Evolutionary conservation across 1,140 invertebrate genomes (phyloP), one percentile per base, ranked within the genome.

Genomic region (Pararge aegeria): DNA sequence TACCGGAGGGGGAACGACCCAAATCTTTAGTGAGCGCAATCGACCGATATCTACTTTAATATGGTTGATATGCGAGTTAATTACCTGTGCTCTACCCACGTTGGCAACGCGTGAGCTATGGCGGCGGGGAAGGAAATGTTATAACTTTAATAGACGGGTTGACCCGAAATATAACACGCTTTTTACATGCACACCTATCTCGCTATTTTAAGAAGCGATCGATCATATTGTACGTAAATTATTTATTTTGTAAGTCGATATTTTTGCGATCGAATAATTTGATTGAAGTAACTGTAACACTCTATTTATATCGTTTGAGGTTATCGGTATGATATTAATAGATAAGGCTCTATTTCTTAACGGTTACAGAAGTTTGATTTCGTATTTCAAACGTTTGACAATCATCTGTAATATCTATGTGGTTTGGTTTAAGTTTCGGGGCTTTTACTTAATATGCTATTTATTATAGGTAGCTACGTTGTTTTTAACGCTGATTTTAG

Each of bases 11-110:
- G 76, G 76, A 77, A 78, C 71, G 75, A 73, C 70, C 79, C 67
- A 63, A 75, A 75, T 66, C 72, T 77, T 70, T 78, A 69, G 68
- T 64, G 74, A 64, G 70, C 73, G 77, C 81, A 83, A 85, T 88
- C 80, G 81, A 80, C 65, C 80, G 81, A 60, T 69, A 46, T 46
- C 42, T 46, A 75, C 75, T 73, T 77, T 75, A 82, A 78, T 80
- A 73, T 70, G 77, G 71, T 77, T 70, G 70, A 78, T 78, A 67
- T 61, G 72, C 73, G 65, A 71, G 77, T 78, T 86, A 88, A 88
- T 88, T 86, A 83, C 73, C 68, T 71, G 67, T 71, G 64, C 57
- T 75, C 34, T 57, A 62, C 42, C 55, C 49, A 54, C 50, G 44
- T 50, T 42, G 53, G 19, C 55, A 56, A 46, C 48, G 59, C 52